Conservation (phyloP, 2,888 invertebrate genomes). For the Ectemnius cavifrons region DNA sequence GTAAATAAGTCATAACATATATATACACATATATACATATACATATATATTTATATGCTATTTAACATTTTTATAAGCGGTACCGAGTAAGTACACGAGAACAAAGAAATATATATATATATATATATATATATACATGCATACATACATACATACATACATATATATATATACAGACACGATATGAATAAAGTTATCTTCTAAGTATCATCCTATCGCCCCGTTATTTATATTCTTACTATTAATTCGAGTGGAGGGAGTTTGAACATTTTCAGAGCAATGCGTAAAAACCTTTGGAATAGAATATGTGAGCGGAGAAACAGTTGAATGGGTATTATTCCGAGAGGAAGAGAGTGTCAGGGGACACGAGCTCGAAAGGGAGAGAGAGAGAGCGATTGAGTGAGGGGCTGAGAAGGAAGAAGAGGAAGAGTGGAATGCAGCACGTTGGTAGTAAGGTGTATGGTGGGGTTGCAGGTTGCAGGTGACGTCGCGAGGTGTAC, state of each 20-base stretch:
- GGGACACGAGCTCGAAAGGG: too few relatives aligned
- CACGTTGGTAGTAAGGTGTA: constrained; percentile 8
- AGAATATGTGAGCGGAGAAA: too few relatives aligned
- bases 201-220: not conserved
- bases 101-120: constrained; percentile 29
- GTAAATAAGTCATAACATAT: constrained; percentile 50
- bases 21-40: too few relatives aligned
- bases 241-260: too few relatives aligned
- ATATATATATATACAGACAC: constrained; percentile 17
- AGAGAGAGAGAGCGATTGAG: too few relatives aligned
- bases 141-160: too few relatives aligned
- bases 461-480: constrained; percentile 18
- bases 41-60: constrained; percentile 65
- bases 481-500: constrained; percentile 30
- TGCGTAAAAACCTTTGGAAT: not conserved
- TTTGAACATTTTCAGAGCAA: not conserved
- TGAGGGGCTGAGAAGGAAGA: too few relatives aligned
- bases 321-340: too few relatives aligned
- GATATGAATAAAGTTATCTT: too few relatives aligned
- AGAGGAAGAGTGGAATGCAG: too few relatives aligned
- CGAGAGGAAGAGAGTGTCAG: too few relatives aligned
- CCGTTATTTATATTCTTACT: not conserved
- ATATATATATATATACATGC: constrained; percentile 5
- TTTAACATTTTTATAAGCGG: constrained; percentile 66
- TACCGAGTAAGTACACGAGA: constrained; percentile 41